Conservation (phyloP, 2,113 vertebrate species). For the Callospermophilus lateralis region DNA sequence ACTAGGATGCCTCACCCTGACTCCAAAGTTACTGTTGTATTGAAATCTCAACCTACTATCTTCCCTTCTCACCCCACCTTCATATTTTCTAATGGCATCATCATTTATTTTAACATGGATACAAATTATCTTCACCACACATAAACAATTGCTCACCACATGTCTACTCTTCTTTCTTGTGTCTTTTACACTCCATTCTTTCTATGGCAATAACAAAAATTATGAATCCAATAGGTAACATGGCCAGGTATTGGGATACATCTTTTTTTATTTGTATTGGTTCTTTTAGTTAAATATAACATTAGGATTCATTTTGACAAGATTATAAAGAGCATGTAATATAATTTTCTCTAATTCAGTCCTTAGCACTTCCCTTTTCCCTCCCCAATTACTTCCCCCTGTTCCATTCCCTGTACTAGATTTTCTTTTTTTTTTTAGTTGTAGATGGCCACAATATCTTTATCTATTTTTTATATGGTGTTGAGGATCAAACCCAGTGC, state of each 20-base stretch:
- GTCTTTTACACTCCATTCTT: neutral
- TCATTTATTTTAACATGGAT: neutral
- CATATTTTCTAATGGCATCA: neutral
- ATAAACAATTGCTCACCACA: neutral
- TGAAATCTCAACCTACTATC: neutral
- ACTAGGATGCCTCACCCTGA: neutral
- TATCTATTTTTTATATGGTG: too few species aligned
- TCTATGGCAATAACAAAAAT: neutral
- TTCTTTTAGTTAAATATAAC: too few species aligned
- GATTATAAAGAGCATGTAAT: too few species aligned
- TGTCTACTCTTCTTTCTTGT: neutral
- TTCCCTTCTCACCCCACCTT: neutral
- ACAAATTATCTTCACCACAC: constrained; percentile 24
- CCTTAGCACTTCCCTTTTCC: too few species aligned
- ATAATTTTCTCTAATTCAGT: too few species aligned
- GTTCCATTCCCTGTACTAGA: too few species aligned
- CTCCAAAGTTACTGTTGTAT: neutral
- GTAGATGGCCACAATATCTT: too few species aligned
- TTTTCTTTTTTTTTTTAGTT: too few species aligned
- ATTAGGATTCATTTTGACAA: too few species aligned
- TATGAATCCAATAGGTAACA: neutral
- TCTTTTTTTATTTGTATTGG: too few species aligned
- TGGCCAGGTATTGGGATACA: neutral
- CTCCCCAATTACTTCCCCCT: too few species aligned
- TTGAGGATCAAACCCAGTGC: too few species aligned